phyloP scores from a whole-genome alignment of 2,797 vertebrate genomes.

The Phrynocephalus forsythii region DNA sequence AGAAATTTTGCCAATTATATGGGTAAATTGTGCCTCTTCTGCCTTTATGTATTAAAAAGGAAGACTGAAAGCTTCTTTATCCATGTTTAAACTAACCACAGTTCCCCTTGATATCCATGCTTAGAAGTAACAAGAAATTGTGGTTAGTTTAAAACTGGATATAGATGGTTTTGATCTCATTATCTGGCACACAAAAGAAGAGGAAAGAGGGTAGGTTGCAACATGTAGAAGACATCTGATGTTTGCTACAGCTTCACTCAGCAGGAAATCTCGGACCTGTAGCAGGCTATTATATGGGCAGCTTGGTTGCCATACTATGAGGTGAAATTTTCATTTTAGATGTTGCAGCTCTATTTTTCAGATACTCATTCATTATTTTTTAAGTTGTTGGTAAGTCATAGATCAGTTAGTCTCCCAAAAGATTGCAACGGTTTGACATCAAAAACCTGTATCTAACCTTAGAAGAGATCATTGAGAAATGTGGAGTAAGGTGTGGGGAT shows the following conservation, averaged over 20 bases:
- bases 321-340: background rate
- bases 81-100: constrained; percentile 5
- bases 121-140: background rate
- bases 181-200: background rate
- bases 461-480: background rate
- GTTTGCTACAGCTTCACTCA: background rate
- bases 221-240: background rate
- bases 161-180: background rate
- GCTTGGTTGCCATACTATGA: background rate
- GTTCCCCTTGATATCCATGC: background rate
- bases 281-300: background rate
- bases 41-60: background rate
- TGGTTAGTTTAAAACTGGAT: background rate
- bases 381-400: background rate
- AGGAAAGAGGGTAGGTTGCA: background rate
- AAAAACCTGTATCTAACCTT: background rate
- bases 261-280: background rate
- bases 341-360: background rate
- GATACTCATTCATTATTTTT: background rate
- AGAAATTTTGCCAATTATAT: background rate
- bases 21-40: too few relatives aligned
- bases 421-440: background rate
- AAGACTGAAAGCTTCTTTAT: background rate
- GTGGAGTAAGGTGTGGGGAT: background rate
- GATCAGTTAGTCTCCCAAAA: background rate